phyloP scores from a whole-genome alignment of 1,140 invertebrate species.

The Aradophagus sp. region DNA sequence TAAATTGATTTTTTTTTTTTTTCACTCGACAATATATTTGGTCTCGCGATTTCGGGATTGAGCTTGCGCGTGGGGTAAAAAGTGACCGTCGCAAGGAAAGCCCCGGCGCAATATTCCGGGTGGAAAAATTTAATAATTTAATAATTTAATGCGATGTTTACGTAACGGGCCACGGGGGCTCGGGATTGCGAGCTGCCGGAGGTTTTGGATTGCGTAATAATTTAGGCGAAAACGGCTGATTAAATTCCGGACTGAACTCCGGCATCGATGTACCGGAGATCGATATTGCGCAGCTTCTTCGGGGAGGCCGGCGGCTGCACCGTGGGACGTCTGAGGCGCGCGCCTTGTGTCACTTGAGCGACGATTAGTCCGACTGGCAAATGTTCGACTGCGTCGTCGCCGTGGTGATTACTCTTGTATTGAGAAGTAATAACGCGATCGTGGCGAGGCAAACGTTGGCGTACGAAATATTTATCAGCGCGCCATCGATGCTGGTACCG shows the following conservation, averaged over 20 bases:
- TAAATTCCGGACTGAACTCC: constrained; percentile 65
- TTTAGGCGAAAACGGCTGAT: constrained; percentile 66
- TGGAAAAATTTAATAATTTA: constrained; percentile 3
- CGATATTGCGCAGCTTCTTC: constrained; percentile 56
- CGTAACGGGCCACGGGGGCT: constrained; percentile 20
- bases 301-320: constrained; percentile 32
- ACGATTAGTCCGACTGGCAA: constrained; percentile 39
- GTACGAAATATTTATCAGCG: constrained; percentile 50
- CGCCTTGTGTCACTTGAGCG: constrained; percentile 43
- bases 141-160: constrained; percentile 3
- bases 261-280: constrained; percentile 59
- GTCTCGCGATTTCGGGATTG: too few species aligned
- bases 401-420: constrained; percentile 43
- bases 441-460: constrained; percentile 48
- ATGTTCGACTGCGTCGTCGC: constrained; percentile 38
- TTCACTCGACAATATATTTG: too few species aligned
- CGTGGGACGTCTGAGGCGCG: constrained; percentile 31
- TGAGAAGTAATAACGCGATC: constrained; percentile 44
- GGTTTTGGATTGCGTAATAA: constrained; percentile 63
- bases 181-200: constrained; percentile 33
- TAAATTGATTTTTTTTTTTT: too few species aligned
- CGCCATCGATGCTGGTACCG: constrained; percentile 41
- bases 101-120: too few species aligned
- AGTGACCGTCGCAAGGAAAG: neutral
- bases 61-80: too few species aligned